Evolutionary conservation across 2,113 vertebrate species (phyloP), one percentile per base, ranked within the genome.

Genomic region (Clarias gariepinus): DNA sequence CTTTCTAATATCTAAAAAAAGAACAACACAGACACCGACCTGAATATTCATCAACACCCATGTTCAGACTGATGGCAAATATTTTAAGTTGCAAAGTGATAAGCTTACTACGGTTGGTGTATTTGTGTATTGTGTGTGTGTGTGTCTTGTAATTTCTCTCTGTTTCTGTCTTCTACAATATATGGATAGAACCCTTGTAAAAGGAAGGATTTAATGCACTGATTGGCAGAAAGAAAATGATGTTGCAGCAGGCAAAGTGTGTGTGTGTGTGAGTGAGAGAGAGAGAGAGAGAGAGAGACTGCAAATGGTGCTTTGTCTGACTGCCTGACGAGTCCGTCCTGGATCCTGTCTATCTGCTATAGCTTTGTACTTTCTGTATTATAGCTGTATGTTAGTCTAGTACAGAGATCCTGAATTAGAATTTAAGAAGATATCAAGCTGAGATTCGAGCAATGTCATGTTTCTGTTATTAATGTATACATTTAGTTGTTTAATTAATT

Each of bases 331-430:
- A 55, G 47, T n/a, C n/a, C 28, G 76, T 28, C 52, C 76, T 4
- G 6, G 25, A 57, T 55, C 12, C 13, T 25, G 28, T 52, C 52
- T 28, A 55, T 28, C 57, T 6, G 6, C 25, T 30, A 18, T 9
- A 78, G 52, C 76, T 55, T 78, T 78, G 52, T 53, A 77, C 74
- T 55, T 78, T n/a, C 52, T 55, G 23, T 78, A 23, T 41, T 21
- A 16, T 47, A 53, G 47, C 1, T 52, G 3, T 53, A 53, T 77
- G 23, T 47, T 76, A 23, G 19, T 25, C 41, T 52, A 25, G 19
- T 52, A 25, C 23, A 36, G 33, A 3, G 33, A 36, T 36, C 1
- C 33, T 36, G 33, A 36, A 36, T 36, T 2, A 36, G 3, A 36
- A 36, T 36, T 36, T 36, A 36, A 36, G 33, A 36, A 36, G 33